Percentiles rank a stretch among this genome's conserved stretches.
These are phyloP conservation scores for Gyps fulvus DNA, from an alignment of 2,113 vertebrate species.

Conservation along the genomic window DNA sequence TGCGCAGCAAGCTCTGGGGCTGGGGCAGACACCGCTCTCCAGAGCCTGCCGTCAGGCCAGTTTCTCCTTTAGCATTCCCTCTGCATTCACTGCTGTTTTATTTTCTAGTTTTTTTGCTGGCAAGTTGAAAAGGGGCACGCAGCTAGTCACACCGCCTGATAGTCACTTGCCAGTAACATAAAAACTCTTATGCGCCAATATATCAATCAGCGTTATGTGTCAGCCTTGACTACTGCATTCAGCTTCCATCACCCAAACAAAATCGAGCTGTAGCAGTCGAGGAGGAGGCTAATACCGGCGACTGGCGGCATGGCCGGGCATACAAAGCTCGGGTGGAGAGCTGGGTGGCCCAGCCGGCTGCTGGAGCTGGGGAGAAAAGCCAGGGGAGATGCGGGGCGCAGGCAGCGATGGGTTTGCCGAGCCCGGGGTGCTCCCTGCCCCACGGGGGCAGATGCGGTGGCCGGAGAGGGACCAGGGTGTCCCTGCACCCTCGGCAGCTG, in stretches of 20 bases:
- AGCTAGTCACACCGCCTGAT: constrained; percentile 10
- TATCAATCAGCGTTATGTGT: constrained; percentile 36
- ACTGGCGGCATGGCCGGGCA: not conserved
- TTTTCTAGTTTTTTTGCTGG: not conserved
- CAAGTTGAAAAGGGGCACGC: not conserved
- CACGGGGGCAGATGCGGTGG: rapidly evolving
- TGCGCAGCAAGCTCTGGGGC: not conserved
- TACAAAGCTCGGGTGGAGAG: not conserved
- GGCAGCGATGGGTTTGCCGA: not conserved
- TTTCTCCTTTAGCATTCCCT: not conserved
- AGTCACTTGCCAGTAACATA: constrained; percentile 47
- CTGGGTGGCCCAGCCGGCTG: not conserved
- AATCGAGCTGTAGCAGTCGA: not conserved
- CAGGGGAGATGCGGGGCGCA: rapidly evolving
- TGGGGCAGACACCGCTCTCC: not conserved
- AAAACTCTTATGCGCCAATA: constrained; percentile 4
- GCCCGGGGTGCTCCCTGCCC: not conserved
- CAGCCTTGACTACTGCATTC: constrained; percentile 38
- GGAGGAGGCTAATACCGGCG: not conserved
- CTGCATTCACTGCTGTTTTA: not conserved
- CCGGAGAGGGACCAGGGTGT: not conserved
- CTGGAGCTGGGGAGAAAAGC: not conserved
- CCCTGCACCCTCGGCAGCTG: rapidly evolving
- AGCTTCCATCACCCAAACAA: constrained; percentile 38
- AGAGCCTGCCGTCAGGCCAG: not conserved